Evolutionary conservation across 64 coral and sea anemone species (phyloP).

Genomic region (Astreopora myriophthalma): DNA sequence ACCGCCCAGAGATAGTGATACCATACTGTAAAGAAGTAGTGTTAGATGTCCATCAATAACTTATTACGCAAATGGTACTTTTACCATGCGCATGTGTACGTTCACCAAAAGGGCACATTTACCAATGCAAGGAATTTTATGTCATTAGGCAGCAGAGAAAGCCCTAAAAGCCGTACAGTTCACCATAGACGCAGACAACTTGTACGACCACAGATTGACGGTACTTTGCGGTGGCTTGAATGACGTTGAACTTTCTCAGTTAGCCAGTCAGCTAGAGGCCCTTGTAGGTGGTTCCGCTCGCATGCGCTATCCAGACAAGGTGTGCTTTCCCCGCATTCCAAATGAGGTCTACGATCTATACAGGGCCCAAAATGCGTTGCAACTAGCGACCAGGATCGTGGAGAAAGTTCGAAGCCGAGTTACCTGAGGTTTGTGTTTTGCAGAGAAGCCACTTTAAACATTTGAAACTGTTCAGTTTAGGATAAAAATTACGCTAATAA

Average conservation of each 20-base stretch:
- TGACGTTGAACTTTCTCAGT: neutral
- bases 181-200: constrained; percentile 61
- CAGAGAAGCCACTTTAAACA: no score
- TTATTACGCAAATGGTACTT: neutral
- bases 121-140: neutral
- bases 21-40: no score
- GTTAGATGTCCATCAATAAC: neutral
- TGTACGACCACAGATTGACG: constrained; percentile 41
- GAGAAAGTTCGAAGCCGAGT: neutral
- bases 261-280: constrained; percentile 6
- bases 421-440: neutral
- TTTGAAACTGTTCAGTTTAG: no score
- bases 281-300: constrained; percentile 30
- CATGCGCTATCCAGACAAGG: constrained; percentile 75
- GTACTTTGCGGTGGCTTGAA: constrained; percentile 38
- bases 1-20: no score
- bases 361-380: constrained; percentile 38
- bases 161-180: constrained; percentile 74
- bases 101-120: neutral
- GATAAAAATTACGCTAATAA: no score
- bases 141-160: constrained; percentile 71
- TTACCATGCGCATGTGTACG: neutral
- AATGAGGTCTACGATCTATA: constrained; percentile 54
- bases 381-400: constrained; percentile 42
- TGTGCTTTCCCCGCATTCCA: constrained; percentile 58